Percentiles rank a stretch among this genome's conserved stretches.
phyloP scores from a whole-genome alignment of 2,797 vertebrate genomes.

The Mallotus villosus region DNA sequence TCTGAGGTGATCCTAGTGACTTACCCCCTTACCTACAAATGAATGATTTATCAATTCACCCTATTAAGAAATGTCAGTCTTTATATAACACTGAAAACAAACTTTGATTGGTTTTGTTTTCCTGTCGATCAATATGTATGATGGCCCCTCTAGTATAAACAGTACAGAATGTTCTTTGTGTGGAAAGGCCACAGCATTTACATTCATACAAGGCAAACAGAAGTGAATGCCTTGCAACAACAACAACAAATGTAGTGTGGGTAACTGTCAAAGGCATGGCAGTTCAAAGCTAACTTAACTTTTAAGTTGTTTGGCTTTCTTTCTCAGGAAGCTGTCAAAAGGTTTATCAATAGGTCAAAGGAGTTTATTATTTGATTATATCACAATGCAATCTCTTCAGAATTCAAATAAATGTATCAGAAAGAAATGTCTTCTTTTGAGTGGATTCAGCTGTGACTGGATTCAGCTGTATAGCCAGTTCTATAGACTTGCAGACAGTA shows the following conservation, averaged over 20 bases:
- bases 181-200: constrained; percentile 47
- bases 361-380: not conserved
- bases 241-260: constrained; percentile 24
- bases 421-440: not conserved
- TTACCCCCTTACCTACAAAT: constrained; percentile 71
- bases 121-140: constrained; percentile 71
- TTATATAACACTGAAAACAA: constrained; percentile 62
- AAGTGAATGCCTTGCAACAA: constrained; percentile 32
- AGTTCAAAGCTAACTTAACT: too few relatives aligned
- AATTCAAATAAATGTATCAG: not conserved
- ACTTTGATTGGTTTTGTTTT: constrained; percentile 66
- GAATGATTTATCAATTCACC: constrained; percentile 81
- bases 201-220: constrained; percentile 6
- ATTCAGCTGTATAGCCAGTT: not conserved
- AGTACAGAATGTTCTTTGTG: constrained; percentile 54
- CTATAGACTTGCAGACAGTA: not conserved
- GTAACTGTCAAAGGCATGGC: constrained; percentile 39
- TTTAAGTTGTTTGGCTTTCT: constrained; percentile 5
- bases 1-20: constrained; percentile 55
- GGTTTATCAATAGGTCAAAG: not conserved
- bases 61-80: constrained; percentile 79
- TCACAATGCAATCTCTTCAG: not conserved
- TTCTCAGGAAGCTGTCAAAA: not conserved
- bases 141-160: constrained; percentile 35
- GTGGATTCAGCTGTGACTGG: too few relatives aligned